Base-by-base conservation (phyloP, 1,140 invertebrate species). In the Drosophila oshimai region DNA sequence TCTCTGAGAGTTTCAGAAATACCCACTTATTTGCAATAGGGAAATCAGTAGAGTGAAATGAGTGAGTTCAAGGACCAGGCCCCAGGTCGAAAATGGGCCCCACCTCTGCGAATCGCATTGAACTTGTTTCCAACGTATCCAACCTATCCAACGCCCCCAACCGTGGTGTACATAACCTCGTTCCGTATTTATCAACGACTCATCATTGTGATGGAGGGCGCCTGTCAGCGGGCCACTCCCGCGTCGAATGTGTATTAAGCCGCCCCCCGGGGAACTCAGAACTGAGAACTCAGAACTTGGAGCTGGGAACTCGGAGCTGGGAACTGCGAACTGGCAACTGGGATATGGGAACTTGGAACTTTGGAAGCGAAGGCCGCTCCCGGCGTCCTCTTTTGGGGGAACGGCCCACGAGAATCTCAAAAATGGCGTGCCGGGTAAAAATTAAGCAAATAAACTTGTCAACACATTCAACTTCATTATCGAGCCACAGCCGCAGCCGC, bases 391-490 rank as follows among this genome's bases (percentile, higher is more conserved):
- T 60, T 74, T 76, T 31, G 44, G 44, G 5, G 45, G 33, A 44
- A 17, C 42, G 39, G 15, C 45, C 37, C n/a, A 28, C 18, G 51
- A 54, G 17, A 10, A 73, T 67, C 74, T 78, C 44, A 58, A 79
- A 79, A 74, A 79, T 79, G 55, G 75, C 76, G 76, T 79, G 76
- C 57, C 57, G 51, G 33, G 54, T 51, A 54, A 65, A 69, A 79
- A 79, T 79, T 79, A 79, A 74, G 68, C 55, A 79, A 79, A 79
- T 79, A 69, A 79, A 79, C 76, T 79, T 79, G 76, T 79, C 76
- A 79, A 79, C 76, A 74, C 76, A 79, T 79, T 70, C 75, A 54
- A 79, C 76, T 79, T 79, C 69, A 79, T 79, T 79, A 79, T 79
- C 70, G 75, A 49, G 60, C 41, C 39, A 13, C 60, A 29, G n/a